Evolutionary conservation across 92 coral and sea anemone species (phyloP).

Genomic region (Actinostola sp.): DNA sequence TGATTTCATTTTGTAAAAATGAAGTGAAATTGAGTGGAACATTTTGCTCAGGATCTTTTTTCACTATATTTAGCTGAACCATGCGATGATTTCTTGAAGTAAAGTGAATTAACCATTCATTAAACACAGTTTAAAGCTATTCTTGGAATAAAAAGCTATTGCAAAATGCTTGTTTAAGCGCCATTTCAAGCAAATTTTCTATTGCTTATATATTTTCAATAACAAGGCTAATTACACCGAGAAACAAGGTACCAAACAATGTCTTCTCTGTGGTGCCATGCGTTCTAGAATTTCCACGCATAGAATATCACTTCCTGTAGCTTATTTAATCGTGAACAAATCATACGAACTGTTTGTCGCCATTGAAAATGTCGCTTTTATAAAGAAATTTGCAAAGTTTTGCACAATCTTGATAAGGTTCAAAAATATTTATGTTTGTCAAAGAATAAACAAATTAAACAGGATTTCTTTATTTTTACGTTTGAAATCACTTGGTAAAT

Average conservation of each 20-base stretch:
- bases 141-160: background rate
- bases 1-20: background rate
- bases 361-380: background rate
- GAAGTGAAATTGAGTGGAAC: background rate
- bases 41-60: background rate
- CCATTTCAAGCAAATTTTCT: background rate
- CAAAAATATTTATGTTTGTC: background rate
- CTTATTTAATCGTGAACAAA: background rate
- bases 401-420: background rate
- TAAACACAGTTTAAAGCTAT: background rate
- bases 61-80: background rate
- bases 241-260: constrained; percentile 15
- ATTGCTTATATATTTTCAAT: constrained; percentile 18
- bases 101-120: background rate
- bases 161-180: background rate
- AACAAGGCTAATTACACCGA: constrained; percentile 16
- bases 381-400: background rate
- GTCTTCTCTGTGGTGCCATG: constrained; percentile 8
- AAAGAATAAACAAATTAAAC: no score
- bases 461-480: no score
- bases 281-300: background rate
- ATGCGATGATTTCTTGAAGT: background rate
- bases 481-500: no score
- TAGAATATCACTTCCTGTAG: background rate
- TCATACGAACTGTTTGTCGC: background rate